Base-by-base conservation (phyloP, 2,797 vertebrate genomes). In the Margarornis squamiger region DNA sequence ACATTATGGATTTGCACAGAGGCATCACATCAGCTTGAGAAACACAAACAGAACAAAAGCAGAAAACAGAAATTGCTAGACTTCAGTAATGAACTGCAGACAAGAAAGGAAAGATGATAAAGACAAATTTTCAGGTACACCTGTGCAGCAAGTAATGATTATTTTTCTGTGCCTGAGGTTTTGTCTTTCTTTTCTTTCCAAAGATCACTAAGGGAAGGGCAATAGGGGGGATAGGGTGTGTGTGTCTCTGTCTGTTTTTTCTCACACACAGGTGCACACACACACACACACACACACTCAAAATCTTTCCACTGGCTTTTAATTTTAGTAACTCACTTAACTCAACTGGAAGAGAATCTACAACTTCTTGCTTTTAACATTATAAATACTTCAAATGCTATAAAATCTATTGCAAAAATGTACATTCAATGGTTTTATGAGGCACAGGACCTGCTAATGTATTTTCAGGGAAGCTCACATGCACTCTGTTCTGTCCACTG, bases 391-490 rank as follows among this genome's bases (percentile, higher is more conserved):
- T 77, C 90, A 92, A 92, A 70, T 41, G 71, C 80, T 94, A 96
- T 38, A 96, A 92, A 91, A 76, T 46, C 91, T 97, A 98, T 9
- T 97, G 97, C 92, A 97, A 96, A 96, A 98, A 98, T 19, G 94
- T 70, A 90, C 96, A 94, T 86, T 97, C 97, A 1, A 94, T 67
- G 78, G 98, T 95, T 98, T 98, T 99, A 93, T 98, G 98, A 49
- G 98, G 97, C 48, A 98, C 96, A 30, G 96, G 94, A 92, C 97
- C 93, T 7, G 98, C 97, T 97, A 98, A 98, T 80, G 94, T 79
- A 91, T 98, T 98, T 97, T 98, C 98, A 45, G 97, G 97, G 68
- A 98, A 97, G 10, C 91, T 87, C 23, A 51, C 55, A 1, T 98
- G 98, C 66, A 86, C 92, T 58, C 97, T 93, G 29, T 98, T 97